These are phyloP conservation scores for Chloroceryle aenea DNA, from an alignment of 2,113 vertebrate genomes.

Conservation along the genomic window DNA sequence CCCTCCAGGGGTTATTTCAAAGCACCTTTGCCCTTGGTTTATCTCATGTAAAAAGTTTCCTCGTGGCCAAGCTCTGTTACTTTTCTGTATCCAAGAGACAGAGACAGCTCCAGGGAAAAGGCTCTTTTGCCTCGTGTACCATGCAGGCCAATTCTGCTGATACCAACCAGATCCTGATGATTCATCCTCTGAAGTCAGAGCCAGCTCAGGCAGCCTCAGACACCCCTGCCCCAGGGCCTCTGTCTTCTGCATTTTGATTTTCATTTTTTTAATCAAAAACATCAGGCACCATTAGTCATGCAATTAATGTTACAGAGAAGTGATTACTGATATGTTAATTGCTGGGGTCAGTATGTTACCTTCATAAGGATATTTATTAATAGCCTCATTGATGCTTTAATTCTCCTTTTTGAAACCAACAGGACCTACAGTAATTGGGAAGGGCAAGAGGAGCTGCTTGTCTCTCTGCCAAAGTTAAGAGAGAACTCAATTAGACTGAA, in stretches of 20 bases:
- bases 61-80: background rate
- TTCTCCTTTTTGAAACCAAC: background rate
- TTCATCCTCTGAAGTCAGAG: conserved; percentile 34
- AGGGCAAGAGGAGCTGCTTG: background rate
- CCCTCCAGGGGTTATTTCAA: background rate
- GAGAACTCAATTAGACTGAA: background rate
- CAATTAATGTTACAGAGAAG: background rate
- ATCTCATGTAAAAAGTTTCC: background rate
- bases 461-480: background rate
- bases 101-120: conserved; percentile 6
- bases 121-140: background rate
- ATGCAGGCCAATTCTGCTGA: background rate
- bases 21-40: background rate
- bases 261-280: background rate
- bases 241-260: background rate
- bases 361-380: background rate
- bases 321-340: background rate
- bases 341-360: background rate
- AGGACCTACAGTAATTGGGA: background rate
- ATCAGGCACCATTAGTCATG: background rate
- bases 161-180: background rate
- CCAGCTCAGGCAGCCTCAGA: background rate
- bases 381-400: background rate
- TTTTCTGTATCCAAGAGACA: background rate
- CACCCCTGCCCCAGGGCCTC: background rate